Evolutionary conservation across 2,113 vertebrate genomes (phyloP).

Genomic region (Oryzias javanicus): DNA sequence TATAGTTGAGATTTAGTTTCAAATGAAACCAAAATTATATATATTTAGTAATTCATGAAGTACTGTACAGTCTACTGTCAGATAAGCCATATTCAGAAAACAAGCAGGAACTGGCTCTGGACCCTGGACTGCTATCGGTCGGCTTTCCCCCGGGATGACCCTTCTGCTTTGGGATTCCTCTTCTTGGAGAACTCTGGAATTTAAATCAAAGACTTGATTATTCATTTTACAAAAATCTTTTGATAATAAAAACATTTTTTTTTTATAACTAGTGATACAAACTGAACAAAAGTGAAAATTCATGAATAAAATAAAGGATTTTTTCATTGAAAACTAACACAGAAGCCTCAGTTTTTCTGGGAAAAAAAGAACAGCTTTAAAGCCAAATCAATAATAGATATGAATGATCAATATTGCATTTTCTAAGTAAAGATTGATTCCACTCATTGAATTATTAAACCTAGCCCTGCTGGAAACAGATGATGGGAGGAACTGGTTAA

Average conservation of each 20-base stretch:
- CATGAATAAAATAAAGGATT: too few species aligned
- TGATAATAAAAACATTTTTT: too few species aligned
- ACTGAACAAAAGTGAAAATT: too few species aligned
- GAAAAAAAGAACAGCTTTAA: too few species aligned
- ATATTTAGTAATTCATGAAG: background rate
- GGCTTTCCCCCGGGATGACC: constrained; percentile 18
- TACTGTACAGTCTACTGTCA: constrained; percentile 39
- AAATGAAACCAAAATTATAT: background rate
- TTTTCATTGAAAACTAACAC: too few species aligned
- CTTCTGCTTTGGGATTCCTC: constrained; percentile 30
- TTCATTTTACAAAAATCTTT: background rate
- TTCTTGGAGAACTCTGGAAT: constrained; percentile 48
- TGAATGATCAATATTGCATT: too few species aligned
- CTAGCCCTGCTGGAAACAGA: background rate
- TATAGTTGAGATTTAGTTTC: background rate
- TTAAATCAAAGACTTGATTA: constrained; percentile 11
- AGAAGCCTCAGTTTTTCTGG: too few species aligned
- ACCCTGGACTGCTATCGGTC: constrained; percentile 40
- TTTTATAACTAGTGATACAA: too few species aligned
- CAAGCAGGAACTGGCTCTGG: constrained; percentile 16
- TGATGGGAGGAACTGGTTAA: constrained; percentile 2
- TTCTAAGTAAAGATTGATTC: too few species aligned
- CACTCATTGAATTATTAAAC: too few species aligned
- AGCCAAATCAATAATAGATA: too few species aligned
- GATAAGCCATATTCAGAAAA: constrained; percentile 22